phyloP scores from a whole-genome alignment of 1,140 invertebrate species.

The Chironomus tepperi region DNA sequence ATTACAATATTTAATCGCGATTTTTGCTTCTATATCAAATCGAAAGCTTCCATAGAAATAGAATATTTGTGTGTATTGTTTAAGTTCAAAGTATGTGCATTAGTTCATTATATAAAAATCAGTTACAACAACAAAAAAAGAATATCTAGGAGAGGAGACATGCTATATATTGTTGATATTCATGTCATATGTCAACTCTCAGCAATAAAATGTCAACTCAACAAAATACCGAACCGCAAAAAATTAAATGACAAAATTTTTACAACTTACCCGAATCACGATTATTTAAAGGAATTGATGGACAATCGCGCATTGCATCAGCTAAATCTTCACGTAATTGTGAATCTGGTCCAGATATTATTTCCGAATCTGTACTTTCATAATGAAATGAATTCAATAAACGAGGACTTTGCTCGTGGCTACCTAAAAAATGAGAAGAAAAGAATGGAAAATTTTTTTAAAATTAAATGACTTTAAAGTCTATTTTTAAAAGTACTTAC shows the following conservation, averaged over 20 bases:
- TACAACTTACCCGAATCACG: slow-evolving; percentile 52
- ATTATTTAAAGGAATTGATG: slow-evolving; percentile 45
- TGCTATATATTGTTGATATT: too few species aligned
- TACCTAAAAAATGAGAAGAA: slow-evolving; percentile 38
- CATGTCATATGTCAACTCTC: too few species aligned
- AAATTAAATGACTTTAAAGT: not conserved
- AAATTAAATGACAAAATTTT: slow-evolving; percentile 23
- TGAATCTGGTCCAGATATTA: slow-evolving; percentile 51
- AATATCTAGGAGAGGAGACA: too few species aligned
- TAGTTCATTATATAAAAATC: too few species aligned
- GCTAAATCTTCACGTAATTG: slow-evolving; percentile 82
- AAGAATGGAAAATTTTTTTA: not conserved
- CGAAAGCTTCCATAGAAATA: too few species aligned
- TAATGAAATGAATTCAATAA: slow-evolving; percentile 53
- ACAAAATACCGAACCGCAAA: slow-evolving; percentile 11
- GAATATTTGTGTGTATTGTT: too few species aligned
- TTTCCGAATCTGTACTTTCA: slow-evolving; percentile 38
- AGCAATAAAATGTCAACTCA: not conserved
- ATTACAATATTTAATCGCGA: too few species aligned
- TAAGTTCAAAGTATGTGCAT: too few species aligned
- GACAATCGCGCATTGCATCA: slow-evolving; percentile 82
- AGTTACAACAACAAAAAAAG: too few species aligned
- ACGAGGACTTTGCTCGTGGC: slow-evolving; percentile 81
- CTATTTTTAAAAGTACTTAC: slow-evolving; percentile 46
- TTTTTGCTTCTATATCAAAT: too few species aligned